Base-by-base conservation (phyloP, 2,113 vertebrate species). In the Lamprologus lemairii region DNA sequence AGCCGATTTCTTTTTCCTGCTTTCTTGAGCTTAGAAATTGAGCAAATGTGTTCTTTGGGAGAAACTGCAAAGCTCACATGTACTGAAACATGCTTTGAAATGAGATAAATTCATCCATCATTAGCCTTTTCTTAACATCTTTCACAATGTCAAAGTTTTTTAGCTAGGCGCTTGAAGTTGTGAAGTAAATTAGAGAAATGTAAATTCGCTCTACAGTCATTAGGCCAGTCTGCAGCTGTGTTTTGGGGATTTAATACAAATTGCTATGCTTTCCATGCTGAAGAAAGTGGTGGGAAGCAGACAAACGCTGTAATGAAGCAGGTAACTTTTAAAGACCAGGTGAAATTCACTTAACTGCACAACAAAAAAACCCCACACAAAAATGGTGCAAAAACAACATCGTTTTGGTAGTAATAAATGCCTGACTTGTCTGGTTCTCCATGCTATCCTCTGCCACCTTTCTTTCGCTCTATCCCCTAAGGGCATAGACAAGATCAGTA, bases 401-500 rank as follows among this genome's bases (percentile, higher is more conserved):
- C 0, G 4, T 83, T 80, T 65, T 31, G 55, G 4, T 19, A 21
- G 5, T 21, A 26, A 82, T 54, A 82, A 83, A 86, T 3, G 49
- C 51, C 19, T 11, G 9, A 31, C 51, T 86, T 9, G 35, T 49
- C 53, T 42, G 26, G 55, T 68, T 82, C 47, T 14, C 8, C 12
- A 53, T 86, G 37, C 51, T 91, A 45, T 87, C 85, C 85, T 51
- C 35, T 47, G 19, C 23, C 78, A n/a, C 68, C n/a, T 28, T n/a
- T 31, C 54, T 16, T 9, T 65, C 49, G 6, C 54, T n/a, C 55
- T 63, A 12, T 55, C 82, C 83, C 90, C 89, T 53, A 17, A 85
- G 88, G 94, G 73, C 60, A 90, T 16, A 93, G 92, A 94, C 89
- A 86, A 84, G 91, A 93, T 94, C 88, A 71, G 87, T 85, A 85